A percentile compares a stretch with the other conserved stretches of the same genome.
phyloP scores from a whole-genome alignment of 2,888 invertebrate species.

The Drosophila neutralis region DNA sequence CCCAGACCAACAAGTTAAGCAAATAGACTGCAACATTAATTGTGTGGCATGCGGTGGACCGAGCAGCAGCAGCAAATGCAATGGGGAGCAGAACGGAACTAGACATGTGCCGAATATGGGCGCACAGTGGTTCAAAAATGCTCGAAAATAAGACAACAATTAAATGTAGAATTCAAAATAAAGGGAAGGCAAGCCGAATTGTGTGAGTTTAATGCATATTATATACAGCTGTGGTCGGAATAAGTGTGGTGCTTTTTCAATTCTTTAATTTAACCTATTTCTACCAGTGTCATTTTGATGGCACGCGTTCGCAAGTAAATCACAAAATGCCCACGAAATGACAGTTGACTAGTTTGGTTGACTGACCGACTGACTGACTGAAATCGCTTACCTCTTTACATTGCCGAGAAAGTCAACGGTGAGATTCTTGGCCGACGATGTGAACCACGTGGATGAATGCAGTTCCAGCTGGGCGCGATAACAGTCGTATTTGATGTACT shows the following conservation, averaged over 20 bases:
- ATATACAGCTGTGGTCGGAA: background rate
- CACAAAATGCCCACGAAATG: constrained; percentile 45
- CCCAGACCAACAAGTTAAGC: constrained; percentile 75
- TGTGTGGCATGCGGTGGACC: constrained; percentile 70
- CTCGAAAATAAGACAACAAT: background rate
- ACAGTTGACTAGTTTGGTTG: constrained; percentile 26
- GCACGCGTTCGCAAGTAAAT: constrained; percentile 54
- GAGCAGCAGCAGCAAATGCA: constrained; percentile 7
- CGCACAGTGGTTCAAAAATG: background rate
- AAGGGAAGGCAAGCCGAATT: background rate
- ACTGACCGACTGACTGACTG: background rate
- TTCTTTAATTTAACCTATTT: background rate
- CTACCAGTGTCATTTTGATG: constrained; percentile 4
- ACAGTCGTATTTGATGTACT: constrained; percentile 95
- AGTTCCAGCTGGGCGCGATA: constrained; percentile 94
- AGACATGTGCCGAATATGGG: background rate
- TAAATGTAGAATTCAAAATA: background rate
- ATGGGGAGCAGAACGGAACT: background rate
- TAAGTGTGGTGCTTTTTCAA: background rate
- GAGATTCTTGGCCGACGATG: constrained; percentile 91
- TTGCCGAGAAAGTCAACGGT: constrained; percentile 94
- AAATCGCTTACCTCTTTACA: constrained; percentile 88
- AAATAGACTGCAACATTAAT: constrained; percentile 83
- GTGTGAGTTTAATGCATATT: background rate
- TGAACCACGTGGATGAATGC: constrained; percentile 95